Base-by-base conservation (phyloP, 2,888 invertebrate genomes). In the Uloborus plumipes region DNA sequence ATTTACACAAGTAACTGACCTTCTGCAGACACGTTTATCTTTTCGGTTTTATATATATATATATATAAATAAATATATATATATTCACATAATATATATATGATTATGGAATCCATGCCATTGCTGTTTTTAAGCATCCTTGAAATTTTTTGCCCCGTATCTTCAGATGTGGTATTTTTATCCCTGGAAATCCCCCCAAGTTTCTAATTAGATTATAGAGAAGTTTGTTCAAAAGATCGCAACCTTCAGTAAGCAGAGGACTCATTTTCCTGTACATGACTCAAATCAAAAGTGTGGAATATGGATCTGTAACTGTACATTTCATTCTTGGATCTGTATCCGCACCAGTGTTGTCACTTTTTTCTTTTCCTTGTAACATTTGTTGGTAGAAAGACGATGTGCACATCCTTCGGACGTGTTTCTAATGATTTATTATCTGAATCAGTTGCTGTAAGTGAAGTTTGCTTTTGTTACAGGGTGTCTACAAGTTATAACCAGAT, bases 51-150 rank as follows among this genome's bases (percentile, higher is more conserved):
- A 82, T 82, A 67, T 51, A 70, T 64, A 62, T 62, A 62, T 39
- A 62, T 73, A 80, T 51, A 80, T 55, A n/a, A n/a, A n/a, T n/a
- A 80, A 65, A 80, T 55, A 81, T 74, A 80, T 80, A 80, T 80
- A 74, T 81, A 74, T 75, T 74, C 80, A 74, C 79, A 78, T 70
- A 73, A 70, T 70, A 81, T 81, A 81, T 73, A 80, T 81, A 81
- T 81, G 53, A 72, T 72, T 79, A 79, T 73, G 62, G 50, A 76
- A 77, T 73, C 76, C 77, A 83, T 77, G 77, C 76, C 76, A 83
- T 83, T 83, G 83, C 83, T 83, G 83, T 83, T 83, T 83, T 83
- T 83, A 83, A 70, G 62, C 72, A 70, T 77, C 83, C 72, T 77
- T 49, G 61, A 69, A 67, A 76, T 67, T 77, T 70, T 74, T 74